Evolutionary conservation across 2,888 invertebrate genomes (phyloP).

Genomic region (Volucella inanis): DNA sequence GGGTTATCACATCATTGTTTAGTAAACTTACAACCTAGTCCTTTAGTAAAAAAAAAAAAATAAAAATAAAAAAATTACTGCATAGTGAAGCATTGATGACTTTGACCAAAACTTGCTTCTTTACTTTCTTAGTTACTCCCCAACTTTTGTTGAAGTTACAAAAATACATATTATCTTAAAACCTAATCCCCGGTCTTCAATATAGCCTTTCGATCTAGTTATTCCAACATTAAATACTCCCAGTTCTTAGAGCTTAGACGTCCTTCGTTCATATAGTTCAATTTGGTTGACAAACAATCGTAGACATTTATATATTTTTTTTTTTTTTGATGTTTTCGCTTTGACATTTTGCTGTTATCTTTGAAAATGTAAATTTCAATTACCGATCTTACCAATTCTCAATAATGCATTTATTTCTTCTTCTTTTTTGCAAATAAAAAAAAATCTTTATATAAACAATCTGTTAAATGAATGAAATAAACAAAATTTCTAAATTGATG

Average conservation of each 20-base stretch:
- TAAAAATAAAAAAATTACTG: neutral
- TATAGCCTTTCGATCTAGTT: conserved; percentile 25
- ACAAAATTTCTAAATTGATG: conserved; percentile 70
- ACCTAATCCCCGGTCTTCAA: too few relatives aligned
- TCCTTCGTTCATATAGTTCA: conserved; percentile 33
- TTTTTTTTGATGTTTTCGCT: conserved; percentile 61
- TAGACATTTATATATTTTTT: conserved; percentile 22
- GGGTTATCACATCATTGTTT: conserved; percentile 65
- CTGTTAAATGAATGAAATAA: conserved; percentile 64
- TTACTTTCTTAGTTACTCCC: conserved; percentile 14
- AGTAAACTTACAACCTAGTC: conserved; percentile 27
- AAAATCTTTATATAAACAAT: conserved; percentile 42
- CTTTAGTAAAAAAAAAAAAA: neutral
- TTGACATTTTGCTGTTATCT: conserved; percentile 52
- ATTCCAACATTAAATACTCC: conserved; percentile 30
- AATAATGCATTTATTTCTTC: conserved; percentile 73
- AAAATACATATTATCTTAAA: neutral
- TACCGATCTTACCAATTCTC: conserved; percentile 56
- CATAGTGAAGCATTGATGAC: conserved; percentile 15
- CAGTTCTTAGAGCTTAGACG: conserved; percentile 47
- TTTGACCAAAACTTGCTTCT: conserved; percentile 1
- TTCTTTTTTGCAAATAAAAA: conserved; percentile 72
- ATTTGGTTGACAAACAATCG: conserved; percentile 55
- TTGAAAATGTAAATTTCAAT: conserved; percentile 61
- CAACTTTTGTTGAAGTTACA: neutral